Evolutionary conservation across 2,797 vertebrate species (phyloP).

Genomic region (Aselliscus stoliczkanus): DNA sequence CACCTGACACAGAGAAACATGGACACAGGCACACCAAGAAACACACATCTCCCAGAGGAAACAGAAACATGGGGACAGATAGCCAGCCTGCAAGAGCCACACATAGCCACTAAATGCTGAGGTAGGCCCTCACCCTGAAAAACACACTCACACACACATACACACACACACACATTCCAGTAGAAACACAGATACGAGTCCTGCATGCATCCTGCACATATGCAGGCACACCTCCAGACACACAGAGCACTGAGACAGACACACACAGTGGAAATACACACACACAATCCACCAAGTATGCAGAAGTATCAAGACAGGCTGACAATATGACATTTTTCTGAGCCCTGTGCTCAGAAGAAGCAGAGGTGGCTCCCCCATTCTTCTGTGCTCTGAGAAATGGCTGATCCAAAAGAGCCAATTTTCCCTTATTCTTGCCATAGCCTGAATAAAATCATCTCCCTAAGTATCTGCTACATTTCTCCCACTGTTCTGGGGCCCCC

Average conservation of each 20-base stretch:
- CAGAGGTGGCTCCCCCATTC: background rate
- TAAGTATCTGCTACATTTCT: rapidly evolving
- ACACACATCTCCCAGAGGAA: too few species aligned
- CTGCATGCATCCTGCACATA: too few species aligned
- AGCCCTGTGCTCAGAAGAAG: background rate
- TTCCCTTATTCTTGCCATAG: background rate
- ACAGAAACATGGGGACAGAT: background rate
- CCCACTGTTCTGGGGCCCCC: rapidly evolving
- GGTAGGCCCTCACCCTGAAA: background rate
- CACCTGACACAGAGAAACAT: background rate
- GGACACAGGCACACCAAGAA: background rate
- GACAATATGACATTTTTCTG: rapidly evolving
- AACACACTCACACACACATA: background rate
- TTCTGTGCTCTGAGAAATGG: background rate
- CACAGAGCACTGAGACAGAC: background rate
- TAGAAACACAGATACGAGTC: background rate
- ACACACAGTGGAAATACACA: background rate
- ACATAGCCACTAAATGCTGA: background rate
- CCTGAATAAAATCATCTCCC: background rate
- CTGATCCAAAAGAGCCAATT: background rate
- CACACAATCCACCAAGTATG: background rate
- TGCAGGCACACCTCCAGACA: background rate
- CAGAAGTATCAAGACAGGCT: rapidly evolving
- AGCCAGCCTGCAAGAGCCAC: background rate
- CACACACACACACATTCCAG: too few species aligned